phyloP scores from a whole-genome alignment of 2,888 invertebrate species.

The Drosophila ustulata region DNA sequence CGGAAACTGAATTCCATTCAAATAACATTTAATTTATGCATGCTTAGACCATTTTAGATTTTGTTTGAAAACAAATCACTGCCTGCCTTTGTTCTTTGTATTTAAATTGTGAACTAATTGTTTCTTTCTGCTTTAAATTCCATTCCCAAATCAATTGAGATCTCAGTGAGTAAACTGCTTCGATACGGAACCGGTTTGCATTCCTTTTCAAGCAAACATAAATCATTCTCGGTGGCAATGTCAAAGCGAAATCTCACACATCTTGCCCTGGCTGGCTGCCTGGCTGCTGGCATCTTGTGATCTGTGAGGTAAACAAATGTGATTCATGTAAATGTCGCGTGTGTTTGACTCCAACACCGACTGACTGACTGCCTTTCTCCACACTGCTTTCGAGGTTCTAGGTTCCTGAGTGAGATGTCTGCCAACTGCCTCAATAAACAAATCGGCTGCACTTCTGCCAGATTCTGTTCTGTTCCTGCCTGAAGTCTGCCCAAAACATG shows the following conservation, averaged over 20 bases:
- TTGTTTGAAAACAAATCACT: background rate
- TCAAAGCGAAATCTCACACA: slow-evolving; percentile 35
- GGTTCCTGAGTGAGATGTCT: slow-evolving; percentile 31
- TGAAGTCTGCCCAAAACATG: slow-evolving; percentile 20
- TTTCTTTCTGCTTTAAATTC: background rate
- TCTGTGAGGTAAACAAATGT: slow-evolving; percentile 38
- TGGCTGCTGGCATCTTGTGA: slow-evolving; percentile 13
- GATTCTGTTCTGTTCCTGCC: slow-evolving; percentile 6
- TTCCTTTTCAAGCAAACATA: slow-evolving; percentile 9
- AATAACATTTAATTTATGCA: background rate
- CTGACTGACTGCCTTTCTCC: slow-evolving; percentile 9
- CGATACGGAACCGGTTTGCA: slow-evolving; percentile 20
- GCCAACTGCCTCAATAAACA: slow-evolving; percentile 32
- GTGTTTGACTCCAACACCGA: background rate
- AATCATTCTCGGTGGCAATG: slow-evolving; percentile 30
- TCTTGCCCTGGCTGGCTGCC: slow-evolving; percentile 6
- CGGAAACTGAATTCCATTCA: background rate
- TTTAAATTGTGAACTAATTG: slow-evolving; percentile 6
- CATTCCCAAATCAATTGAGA: slow-evolving; percentile 12
- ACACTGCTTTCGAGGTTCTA: background rate
- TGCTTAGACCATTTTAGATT: background rate
- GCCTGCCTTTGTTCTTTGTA: background rate
- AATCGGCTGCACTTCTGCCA: slow-evolving; percentile 32
- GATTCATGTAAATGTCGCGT: slow-evolving; percentile 43
- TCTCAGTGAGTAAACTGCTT: slow-evolving; percentile 4